phyloP scores from a whole-genome alignment of 2,113 vertebrate genomes.

The Lampris megalopsis region DNA sequence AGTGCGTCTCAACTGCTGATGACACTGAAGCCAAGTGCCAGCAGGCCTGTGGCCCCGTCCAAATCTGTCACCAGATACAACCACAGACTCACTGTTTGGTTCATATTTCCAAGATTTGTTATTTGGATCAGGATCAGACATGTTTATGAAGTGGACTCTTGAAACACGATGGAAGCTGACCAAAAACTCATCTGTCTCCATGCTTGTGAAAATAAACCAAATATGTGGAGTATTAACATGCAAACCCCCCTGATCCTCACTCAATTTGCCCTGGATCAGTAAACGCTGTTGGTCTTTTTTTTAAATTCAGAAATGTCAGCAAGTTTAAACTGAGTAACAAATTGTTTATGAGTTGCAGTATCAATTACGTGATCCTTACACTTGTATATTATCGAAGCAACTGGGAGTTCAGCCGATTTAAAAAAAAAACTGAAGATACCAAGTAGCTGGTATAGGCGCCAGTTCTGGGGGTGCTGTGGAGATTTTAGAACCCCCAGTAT shows the following conservation, averaged over 20 bases:
- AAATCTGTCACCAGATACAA: conserved; percentile 36
- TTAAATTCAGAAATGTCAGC: conserved; percentile 14
- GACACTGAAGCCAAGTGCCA: conserved; percentile 17
- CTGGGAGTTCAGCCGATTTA: no score
- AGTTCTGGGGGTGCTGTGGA: no score
- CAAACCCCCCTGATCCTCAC: conserved; percentile 14
- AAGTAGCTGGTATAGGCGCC: no score
- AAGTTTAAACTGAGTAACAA: conserved; percentile 13
- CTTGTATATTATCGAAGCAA: background rate
- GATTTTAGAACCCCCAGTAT: no score
- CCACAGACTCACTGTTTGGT: conserved; percentile 21
- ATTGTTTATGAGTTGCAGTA: conserved; percentile 7
- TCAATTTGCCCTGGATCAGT: conserved; percentile 11
- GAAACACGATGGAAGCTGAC: conserved; percentile 29
- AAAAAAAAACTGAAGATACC: no score
- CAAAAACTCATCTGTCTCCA: conserved; percentile 54
- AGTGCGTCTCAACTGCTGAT: conserved; percentile 6
- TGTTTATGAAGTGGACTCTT: conserved; percentile 49
- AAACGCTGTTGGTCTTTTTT: conserved; percentile 48
- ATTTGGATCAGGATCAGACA: conserved; percentile 44
- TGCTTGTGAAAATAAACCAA: conserved; percentile 51
- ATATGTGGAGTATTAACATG: conserved; percentile 38
- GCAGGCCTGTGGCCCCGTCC: conserved; percentile 18
- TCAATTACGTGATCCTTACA: background rate
- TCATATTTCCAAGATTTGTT: conserved; percentile 33